phyloP scores from a whole-genome alignment of 1,140 invertebrate species.

The Eumaeus atala region DNA sequence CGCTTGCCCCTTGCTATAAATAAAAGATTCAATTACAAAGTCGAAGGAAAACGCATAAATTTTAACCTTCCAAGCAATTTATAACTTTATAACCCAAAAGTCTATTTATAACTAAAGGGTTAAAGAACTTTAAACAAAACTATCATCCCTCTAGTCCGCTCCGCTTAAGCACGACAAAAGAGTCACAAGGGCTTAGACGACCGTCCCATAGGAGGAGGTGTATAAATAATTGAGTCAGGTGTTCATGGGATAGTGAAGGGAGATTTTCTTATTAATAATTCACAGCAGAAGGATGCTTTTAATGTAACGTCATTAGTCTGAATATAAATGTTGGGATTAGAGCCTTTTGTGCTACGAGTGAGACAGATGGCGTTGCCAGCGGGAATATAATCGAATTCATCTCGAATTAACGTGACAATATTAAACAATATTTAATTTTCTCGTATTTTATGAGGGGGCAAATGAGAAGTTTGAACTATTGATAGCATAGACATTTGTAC shows the following conservation, averaged over 20 bases:
- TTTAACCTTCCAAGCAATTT: not conserved
- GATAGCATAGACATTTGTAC: too few species aligned
- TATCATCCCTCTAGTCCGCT: not conserved
- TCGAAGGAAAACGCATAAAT: too few species aligned
- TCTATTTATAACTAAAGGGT: not conserved
- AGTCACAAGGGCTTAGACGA: not conserved
- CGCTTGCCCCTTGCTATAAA: too few species aligned
- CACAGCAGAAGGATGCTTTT: not conserved
- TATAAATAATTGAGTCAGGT: slow-evolving; percentile 3
- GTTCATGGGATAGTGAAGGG: not conserved
- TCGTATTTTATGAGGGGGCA: too few species aligned
- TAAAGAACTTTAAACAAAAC: slow-evolving; percentile 5
- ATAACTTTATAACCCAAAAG: not conserved
- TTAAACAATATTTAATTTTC: too few species aligned
- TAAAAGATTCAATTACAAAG: too few species aligned
- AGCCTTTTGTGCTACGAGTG: too few species aligned
- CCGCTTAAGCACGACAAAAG: slow-evolving; percentile 6
- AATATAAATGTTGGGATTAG: not conserved
- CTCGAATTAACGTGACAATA: too few species aligned
- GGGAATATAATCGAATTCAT: too few species aligned
- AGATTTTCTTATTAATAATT: slow-evolving; percentile 6
- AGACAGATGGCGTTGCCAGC: too few species aligned
- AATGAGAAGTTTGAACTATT: too few species aligned
- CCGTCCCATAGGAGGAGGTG: not conserved
- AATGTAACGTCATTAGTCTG: slow-evolving; percentile 1